These are phyloP conservation scores for Chaenodraco wilsoni DNA, from an alignment of 2,797 vertebrate species.

Conservation along the genomic window DNA sequence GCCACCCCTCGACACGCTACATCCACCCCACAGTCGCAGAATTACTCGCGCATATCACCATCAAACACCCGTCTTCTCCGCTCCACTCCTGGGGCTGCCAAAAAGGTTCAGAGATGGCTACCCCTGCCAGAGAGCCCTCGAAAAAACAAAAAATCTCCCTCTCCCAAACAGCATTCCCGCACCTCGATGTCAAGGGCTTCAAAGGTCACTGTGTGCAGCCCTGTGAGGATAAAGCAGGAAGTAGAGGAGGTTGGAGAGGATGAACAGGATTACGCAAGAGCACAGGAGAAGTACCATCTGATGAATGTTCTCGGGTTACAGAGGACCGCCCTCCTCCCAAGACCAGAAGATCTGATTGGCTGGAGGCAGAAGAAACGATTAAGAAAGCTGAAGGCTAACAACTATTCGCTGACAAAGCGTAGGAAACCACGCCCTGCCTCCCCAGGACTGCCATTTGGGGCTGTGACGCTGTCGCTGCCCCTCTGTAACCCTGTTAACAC, in stretches of 20 bases:
- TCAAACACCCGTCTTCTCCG: slow-evolving; percentile 80
- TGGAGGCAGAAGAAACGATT: slow-evolving; percentile 88
- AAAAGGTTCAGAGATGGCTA: slow-evolving; percentile 75
- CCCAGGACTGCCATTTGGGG: slow-evolving; percentile 45
- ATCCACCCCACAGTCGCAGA: slow-evolving; percentile 54
- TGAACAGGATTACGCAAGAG: slow-evolving; percentile 82
- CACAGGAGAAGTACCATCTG: slow-evolving; percentile 86
- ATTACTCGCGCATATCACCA: slow-evolving; percentile 64
- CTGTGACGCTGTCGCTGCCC: slow-evolving; percentile 74
- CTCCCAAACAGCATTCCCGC: slow-evolving; percentile 46
- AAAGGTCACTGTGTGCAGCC: slow-evolving; percentile 61
- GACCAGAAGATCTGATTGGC: slow-evolving; percentile 84
- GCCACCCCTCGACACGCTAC: slow-evolving; percentile 49
- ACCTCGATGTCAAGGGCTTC: slow-evolving; percentile 27
- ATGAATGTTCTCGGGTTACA: slow-evolving; percentile 86
- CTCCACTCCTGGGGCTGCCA: slow-evolving; percentile 81
- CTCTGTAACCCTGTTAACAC: slow-evolving; percentile 79
- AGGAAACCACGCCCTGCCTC: slow-evolving; percentile 75
- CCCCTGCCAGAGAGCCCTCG: slow-evolving; percentile 72
- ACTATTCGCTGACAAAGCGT: slow-evolving; percentile 84
- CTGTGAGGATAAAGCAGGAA: slow-evolving; percentile 82
- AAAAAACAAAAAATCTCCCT: slow-evolving; percentile 51
- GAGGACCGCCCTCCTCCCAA: slow-evolving; percentile 83
- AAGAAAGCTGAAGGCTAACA: slow-evolving; percentile 85
- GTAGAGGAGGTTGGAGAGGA: slow-evolving; percentile 77